Conservation (phyloP, 2,797 vertebrate genomes). For the Arctocebus calabarensis region DNA sequence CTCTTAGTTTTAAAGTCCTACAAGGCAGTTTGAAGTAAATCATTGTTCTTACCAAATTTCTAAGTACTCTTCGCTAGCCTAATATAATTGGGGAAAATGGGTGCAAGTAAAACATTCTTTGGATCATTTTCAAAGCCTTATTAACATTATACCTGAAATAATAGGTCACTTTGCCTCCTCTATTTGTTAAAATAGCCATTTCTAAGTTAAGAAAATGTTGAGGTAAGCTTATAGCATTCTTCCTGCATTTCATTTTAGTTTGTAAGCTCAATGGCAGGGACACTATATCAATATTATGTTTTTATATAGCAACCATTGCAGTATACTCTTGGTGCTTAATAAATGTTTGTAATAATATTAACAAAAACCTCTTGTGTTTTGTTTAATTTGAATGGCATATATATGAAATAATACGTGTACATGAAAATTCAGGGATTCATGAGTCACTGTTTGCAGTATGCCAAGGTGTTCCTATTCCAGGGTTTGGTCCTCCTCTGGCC, state of each 20-base stretch:
- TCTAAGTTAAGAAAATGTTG: constrained; percentile 57
- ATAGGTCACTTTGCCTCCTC: constrained; percentile 51
- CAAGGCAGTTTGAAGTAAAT: constrained; percentile 47
- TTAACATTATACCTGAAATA: constrained; percentile 55
- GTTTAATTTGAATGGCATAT: constrained; percentile 51
- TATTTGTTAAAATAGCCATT: constrained; percentile 66
- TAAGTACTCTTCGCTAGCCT: constrained; percentile 45
- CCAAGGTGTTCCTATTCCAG: background rate
- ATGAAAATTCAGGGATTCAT: background rate
- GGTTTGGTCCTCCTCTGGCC: too few species aligned
- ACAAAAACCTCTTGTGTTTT: constrained; percentile 32
- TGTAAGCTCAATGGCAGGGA: constrained; percentile 75
- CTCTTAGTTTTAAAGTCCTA: constrained; percentile 35
- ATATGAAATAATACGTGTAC: background rate
- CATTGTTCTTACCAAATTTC: constrained; percentile 22
- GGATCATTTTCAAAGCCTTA: constrained; percentile 56
- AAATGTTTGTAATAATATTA: constrained; percentile 70
- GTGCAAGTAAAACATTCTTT: constrained; percentile 23
- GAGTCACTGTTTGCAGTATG: background rate
- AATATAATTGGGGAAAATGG: background rate
- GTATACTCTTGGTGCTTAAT: constrained; percentile 79
- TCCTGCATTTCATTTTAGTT: constrained; percentile 64
- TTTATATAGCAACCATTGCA: constrained; percentile 66
- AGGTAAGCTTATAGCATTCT: constrained; percentile 39
- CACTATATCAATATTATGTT: constrained; percentile 52